Evolutionary conservation across 2,888 invertebrate species (phyloP), one percentile per base, ranked within the genome.

Genomic region (Litoditis marina): DNA sequence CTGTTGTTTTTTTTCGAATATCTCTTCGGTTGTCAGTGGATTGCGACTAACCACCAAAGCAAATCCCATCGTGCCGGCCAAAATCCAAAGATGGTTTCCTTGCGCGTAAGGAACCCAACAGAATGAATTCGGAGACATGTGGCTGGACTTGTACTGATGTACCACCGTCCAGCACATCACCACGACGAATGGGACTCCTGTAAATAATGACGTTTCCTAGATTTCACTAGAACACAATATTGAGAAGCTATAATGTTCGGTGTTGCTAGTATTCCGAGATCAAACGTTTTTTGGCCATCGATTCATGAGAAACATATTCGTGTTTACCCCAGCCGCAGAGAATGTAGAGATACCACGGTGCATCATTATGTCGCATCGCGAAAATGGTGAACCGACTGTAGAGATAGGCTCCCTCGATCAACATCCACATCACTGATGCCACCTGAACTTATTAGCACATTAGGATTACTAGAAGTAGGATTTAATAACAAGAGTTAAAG

Each of bases 371-470:
- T 63, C 86, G 84, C 84, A 88, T 87, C 0, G 88, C 87, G 36
- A 86, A 85, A 0, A 87, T 85, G 0, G 87, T 87, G 49, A 88
- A 84, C 6, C 81, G 66, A 65, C 76, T 77, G 66, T 79, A 79
- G 6, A 83, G 68, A 52, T 82, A 83, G 19, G 76, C 69, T 11
- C 83, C 82, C 65, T 87, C 88, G 16, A 87, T 86, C 66, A 87
- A 84, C 87, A 87, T 88, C 88, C 88, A 88, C 79, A 86, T 86
- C 53, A 87, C 85, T 55, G 86, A 86, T n/a, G 87, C 85, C 64
- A 87, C 83, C 36, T 85, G 61, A 27, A n/a, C n/a, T n/a, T n/a
- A n/a, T n/a, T n/a, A n/a, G n/a, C n/a, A n/a, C n/a, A n/a, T n/a
- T n/a, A n/a, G n/a, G n/a, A n/a, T n/a, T n/a, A n/a, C n/a, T n/a